Percentiles rank a stretch among this genome's conserved stretches.
Evolutionary conservation across 2,113 vertebrate species (phyloP).

Genomic region (Danio rerio): DNA sequence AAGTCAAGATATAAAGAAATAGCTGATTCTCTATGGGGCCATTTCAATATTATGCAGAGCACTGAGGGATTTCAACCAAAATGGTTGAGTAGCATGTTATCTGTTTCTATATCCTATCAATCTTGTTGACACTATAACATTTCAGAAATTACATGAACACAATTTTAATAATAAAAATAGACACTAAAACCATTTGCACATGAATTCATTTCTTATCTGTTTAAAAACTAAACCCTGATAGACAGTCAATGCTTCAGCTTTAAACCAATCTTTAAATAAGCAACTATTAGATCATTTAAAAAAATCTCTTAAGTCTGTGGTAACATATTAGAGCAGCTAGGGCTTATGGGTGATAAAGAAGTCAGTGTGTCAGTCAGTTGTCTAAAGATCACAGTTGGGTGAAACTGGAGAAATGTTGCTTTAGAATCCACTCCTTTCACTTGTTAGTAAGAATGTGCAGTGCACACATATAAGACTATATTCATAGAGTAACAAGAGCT

Average conservation of each 20-base stretch:
- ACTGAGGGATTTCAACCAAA: too few relatives aligned
- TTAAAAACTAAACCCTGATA: neutral
- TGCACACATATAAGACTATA: too few relatives aligned
- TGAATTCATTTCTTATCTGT: constrained; percentile 5
- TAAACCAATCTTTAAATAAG: neutral
- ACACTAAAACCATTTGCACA: neutral
- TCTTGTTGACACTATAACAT: neutral
- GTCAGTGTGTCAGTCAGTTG: neutral
- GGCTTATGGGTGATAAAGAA: neutral
- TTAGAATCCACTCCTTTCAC: too few relatives aligned
- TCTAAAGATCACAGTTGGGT: neutral
- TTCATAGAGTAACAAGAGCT: too few relatives aligned
- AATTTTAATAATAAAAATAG: neutral
- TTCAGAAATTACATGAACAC: neutral
- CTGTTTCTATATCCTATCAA: neutral
- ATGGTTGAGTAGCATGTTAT: neutral
- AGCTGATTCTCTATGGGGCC: too few relatives aligned
- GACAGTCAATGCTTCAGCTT: constrained; percentile 13
- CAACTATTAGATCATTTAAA: neutral
- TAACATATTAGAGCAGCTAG: neutral
- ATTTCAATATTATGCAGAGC: too few relatives aligned
- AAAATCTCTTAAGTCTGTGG: neutral
- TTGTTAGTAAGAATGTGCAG: too few relatives aligned
- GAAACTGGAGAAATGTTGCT: neutral
- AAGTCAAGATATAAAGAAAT: too few relatives aligned